These are phyloP conservation scores for Lasioglossum figueresi DNA, from an alignment of 2,888 invertebrate species.

Conservation along the genomic window DNA sequence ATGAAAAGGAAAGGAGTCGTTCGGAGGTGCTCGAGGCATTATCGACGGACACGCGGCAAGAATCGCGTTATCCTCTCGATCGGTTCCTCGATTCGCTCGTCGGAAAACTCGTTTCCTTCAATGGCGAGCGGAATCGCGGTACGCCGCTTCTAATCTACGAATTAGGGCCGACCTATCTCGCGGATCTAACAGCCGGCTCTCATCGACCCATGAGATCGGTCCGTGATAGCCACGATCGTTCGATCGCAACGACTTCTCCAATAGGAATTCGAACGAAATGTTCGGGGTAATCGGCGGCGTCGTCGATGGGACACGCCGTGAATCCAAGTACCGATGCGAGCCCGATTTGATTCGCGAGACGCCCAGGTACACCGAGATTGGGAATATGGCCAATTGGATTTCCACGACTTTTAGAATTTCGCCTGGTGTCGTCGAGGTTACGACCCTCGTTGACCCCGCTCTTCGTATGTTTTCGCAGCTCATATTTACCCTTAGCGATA, in stretches of 20 bases:
- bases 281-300: constrained; percentile 15
- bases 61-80: constrained; percentile 26
- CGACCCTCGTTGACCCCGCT: background rate
- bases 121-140: constrained; percentile 34
- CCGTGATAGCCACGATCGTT: constrained; percentile 29
- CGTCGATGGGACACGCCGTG: background rate
- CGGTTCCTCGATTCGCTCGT: constrained; percentile 31
- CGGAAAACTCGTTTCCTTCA: constrained; percentile 44
- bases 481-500: background rate
- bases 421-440: background rate
- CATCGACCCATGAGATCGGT: constrained; percentile 17
- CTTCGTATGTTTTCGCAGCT: background rate
- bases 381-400: constrained; percentile 39
- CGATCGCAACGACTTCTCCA: constrained; percentile 13
- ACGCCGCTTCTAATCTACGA: constrained; percentile 58
- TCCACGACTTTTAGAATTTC: constrained; percentile 23
- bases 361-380: constrained; percentile 40
- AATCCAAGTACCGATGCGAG: constrained; percentile 27
- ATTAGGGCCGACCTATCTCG: constrained; percentile 52
- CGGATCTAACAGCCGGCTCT: constrained; percentile 28
- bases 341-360: constrained; percentile 15
- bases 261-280: constrained; percentile 11
- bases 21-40: background rate
- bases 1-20: background rate
- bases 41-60: background rate